Evolutionary conservation across 2,113 vertebrate species (phyloP).

Genomic region (Limanda limanda): DNA sequence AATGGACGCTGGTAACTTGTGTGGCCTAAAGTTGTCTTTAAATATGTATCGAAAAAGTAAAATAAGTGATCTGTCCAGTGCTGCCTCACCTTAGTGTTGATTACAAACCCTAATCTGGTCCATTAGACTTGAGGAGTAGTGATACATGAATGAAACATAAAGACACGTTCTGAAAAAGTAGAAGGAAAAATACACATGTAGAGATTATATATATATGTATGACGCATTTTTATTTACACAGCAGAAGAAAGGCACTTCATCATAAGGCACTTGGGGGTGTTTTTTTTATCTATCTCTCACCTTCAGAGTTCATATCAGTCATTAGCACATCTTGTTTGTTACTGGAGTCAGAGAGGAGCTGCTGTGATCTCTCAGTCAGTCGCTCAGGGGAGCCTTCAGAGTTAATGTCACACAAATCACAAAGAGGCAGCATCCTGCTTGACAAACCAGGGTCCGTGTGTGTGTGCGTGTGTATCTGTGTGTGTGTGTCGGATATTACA

Average conservation of each 20-base stretch:
- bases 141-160: neutral
- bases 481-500: conserved; percentile 1
- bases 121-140: too few species aligned
- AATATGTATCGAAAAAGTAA: neutral
- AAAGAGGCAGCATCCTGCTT: conserved; percentile 14
- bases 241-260: conserved; percentile 13
- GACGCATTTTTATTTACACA: conserved; percentile 23
- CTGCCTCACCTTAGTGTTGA: too few species aligned
- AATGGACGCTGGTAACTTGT: conserved; percentile 68
- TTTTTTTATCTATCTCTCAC: conserved; percentile 9
- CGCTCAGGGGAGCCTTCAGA: conserved; percentile 27
- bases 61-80: neutral
- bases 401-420: conserved; percentile 48
- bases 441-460: conserved; percentile 6
- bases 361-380: conserved; percentile 11
- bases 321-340: conserved; percentile 33
- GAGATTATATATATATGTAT: neutral
- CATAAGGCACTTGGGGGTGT: conserved; percentile 42
- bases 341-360: conserved; percentile 19
- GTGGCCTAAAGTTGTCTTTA: conserved; percentile 46
- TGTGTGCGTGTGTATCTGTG: neutral
- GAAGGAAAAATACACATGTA: neutral
- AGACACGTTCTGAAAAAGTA: neutral
- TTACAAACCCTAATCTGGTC: neutral
- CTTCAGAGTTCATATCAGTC: conserved; percentile 21